Evolutionary conservation across 2,113 vertebrate genomes (phyloP), one percentile per base, ranked within the genome.

Genomic region (Colinus virginianus): DNA sequence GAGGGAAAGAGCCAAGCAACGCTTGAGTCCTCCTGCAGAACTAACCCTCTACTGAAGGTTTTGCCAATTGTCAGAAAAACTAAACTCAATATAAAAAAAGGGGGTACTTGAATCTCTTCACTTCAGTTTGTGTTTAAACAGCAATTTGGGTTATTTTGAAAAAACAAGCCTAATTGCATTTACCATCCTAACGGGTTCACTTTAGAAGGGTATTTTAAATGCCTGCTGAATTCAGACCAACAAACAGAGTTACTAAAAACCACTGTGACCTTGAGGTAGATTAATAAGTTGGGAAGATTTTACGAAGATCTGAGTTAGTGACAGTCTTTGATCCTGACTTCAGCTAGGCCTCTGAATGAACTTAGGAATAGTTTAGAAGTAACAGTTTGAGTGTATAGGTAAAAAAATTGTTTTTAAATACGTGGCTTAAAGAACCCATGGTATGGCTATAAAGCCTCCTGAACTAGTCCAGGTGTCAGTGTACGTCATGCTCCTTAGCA

Each of bases 31-130:
- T 87, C 13, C 53, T 49, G 32, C 40, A 62, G 59, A 87, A 82
- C 19, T 59, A 81, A 94, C 87, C 10, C 12, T 45, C 19, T 84
- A 14, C 48, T 78, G 49, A 84, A 81, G 22, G 3, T 78, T 87
- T 93, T 80, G 28, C 28, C 75, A 75, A 74, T 85, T 62, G 71
- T 51, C 59, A 94, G 40, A 23, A 83, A 55, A 56, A 94, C 32
- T 30, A 68, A 85, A 88, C 2, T 2, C 4, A 72, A 78, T 81
- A 40, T 32, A 61, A 48, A 48, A 40, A 62, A 81, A 13, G 10
- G 18, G 77, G 84, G 5, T n/a, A 12, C 46, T 79, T 68, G 77
- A 87, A 70, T 3, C 1, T 67, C 30, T 1, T 0, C 26, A 74
- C 14, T 85, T 6, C 15, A 42, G 2, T 36, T 63, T 63, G 48